A percentile compares a stretch with the other conserved stretches of the same genome.
These are phyloP conservation scores for Pelosia muscerda DNA, from an alignment of 2,888 invertebrate species.

Conservation along the genomic window DNA sequence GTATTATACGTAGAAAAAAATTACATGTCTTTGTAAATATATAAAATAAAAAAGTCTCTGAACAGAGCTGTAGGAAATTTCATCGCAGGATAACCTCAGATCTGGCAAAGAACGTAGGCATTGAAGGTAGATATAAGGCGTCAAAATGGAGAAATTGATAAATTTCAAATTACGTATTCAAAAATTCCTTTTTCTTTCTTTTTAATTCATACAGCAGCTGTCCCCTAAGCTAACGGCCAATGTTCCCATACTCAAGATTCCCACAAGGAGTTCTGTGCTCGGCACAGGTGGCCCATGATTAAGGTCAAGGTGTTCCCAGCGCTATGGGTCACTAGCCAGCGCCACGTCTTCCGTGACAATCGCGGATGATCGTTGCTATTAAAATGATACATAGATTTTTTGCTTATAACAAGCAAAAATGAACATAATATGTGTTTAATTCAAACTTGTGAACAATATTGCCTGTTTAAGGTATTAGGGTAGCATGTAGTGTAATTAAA, in stretches of 20 bases:
- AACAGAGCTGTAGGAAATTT: neutral
- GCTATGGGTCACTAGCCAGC: constrained; percentile 76
- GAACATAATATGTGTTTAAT: neutral
- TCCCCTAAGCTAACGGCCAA: constrained; percentile 53
- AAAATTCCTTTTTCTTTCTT: constrained; percentile 36
- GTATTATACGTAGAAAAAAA: no score
- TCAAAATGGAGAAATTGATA: neutral
- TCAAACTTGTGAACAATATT: no score
- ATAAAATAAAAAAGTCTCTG: neutral
- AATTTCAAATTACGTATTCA: neutral
- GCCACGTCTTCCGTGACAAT: constrained; percentile 64
- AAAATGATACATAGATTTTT: constrained; percentile 54
- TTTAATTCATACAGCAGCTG: constrained; percentile 26
- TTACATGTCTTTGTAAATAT: no score
- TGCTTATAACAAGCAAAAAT: constrained; percentile 11
- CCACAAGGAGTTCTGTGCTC: constrained; percentile 64
- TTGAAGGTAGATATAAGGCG: no score
- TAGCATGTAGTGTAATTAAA: no score
- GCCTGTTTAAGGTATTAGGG: no score
- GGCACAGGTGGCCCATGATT: constrained; percentile 79
- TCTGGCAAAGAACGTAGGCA: neutral
- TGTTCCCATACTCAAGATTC: constrained; percentile 84
- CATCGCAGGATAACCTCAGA: neutral
- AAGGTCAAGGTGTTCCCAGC: constrained; percentile 84
- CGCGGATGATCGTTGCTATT: constrained; percentile 76